Conservation (phyloP, 2,888 invertebrate species). For the Troides aeacus region DNA sequence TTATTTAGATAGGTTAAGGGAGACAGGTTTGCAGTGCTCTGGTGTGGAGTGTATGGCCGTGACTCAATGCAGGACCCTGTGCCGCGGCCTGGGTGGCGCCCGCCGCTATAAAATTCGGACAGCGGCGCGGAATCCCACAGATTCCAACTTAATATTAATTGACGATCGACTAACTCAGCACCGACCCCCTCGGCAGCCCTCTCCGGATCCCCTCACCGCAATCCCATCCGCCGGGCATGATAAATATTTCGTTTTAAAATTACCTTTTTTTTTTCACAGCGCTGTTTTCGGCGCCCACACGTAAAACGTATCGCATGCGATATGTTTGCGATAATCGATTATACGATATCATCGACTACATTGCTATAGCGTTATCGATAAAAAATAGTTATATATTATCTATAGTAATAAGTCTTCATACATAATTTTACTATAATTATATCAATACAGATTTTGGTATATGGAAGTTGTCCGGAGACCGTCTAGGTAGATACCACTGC, state of each 20-base stretch:
- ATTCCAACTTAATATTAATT: constrained; percentile 79
- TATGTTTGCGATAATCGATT: constrained; percentile 14
- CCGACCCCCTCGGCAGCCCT: constrained; percentile 37
- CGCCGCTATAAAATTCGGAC: constrained; percentile 79
- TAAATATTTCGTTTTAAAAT: constrained; percentile 42
- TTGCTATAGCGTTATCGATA: not conserved
- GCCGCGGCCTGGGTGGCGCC: constrained; percentile 75
- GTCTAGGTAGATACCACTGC: too few species aligned
- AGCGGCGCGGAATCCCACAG: constrained; percentile 79
- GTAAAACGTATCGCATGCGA: constrained; percentile 2
- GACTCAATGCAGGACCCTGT: constrained; percentile 33
- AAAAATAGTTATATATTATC: not conserved
- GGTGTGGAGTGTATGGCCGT: too few species aligned
- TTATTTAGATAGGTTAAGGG: too few species aligned
- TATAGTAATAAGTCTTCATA: not conserved
- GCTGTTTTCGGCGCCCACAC: constrained; percentile 17
- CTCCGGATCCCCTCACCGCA: constrained; percentile 13
- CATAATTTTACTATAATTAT: not conserved
- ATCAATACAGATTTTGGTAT: not conserved
- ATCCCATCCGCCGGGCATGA: constrained; percentile 39
- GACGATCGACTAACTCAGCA: constrained; percentile 73
- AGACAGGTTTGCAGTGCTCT: too few species aligned
- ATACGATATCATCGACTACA: not conserved
- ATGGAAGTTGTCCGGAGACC: not conserved
- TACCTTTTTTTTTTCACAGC: constrained; percentile 20